Conservation (phyloP, 2,113 vertebrate species). For the Xerus inauris region DNA sequence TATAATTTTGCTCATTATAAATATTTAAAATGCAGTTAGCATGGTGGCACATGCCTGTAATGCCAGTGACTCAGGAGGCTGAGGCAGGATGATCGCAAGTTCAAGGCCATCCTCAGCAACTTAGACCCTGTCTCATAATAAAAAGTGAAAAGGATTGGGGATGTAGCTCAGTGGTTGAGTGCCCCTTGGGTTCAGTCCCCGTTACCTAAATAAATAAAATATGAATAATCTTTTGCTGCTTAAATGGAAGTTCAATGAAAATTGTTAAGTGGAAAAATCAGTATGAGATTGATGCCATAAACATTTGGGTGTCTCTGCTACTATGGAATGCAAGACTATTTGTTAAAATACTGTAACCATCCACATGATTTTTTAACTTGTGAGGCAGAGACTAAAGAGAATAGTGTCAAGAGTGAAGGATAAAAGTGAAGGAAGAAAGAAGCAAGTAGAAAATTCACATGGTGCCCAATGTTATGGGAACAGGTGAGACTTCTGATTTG, state of each 20-base stretch:
- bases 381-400: background rate
- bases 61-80: no score
- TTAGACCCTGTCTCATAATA: no score
- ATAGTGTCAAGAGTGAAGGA: background rate
- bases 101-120: no score
- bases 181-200: no score
- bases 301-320: background rate
- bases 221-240: background rate
- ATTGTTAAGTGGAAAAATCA: conserved; percentile 4
- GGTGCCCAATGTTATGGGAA: background rate
- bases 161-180: no score
- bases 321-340: background rate
- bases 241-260: background rate
- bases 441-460: background rate
- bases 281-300: background rate
- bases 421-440: conserved; percentile 11
- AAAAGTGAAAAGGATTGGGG: no score
- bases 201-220: no score
- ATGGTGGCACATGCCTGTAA: no score
- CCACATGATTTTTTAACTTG: background rate
- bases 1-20: conserved; percentile 87
- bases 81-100: no score
- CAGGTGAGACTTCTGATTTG: background rate
- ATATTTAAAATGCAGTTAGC: conserved; percentile 72
- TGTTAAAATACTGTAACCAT: background rate